These are phyloP conservation scores for Eupeodes luniger DNA, from an alignment of 2,888 invertebrate genomes.

Conservation along the genomic window DNA sequence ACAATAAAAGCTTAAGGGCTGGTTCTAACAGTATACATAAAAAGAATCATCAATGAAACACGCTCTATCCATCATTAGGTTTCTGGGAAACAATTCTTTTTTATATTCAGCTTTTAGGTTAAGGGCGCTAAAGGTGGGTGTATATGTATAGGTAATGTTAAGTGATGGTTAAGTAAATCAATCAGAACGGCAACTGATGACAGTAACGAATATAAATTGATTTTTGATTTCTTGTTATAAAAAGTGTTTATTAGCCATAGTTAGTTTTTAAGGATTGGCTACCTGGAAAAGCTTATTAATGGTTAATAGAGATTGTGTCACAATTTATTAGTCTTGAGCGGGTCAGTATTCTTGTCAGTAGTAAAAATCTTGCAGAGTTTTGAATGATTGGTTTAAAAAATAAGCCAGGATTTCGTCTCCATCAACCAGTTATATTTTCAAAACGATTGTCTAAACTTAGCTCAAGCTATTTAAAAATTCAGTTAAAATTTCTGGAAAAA, in stretches of 20 bases:
- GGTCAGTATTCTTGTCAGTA: too few species aligned
- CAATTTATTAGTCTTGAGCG: too few species aligned
- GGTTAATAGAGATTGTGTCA: too few species aligned
- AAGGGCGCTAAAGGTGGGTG: slow-evolving; percentile 16
- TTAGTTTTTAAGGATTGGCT: background rate
- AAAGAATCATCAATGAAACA: slow-evolving; percentile 52
- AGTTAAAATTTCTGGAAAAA: too few species aligned
- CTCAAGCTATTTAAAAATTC: too few species aligned
- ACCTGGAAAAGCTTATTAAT: background rate
- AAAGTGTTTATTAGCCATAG: background rate
- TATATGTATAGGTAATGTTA: slow-evolving; percentile 1
- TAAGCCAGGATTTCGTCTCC: too few species aligned
- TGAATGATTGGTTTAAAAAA: too few species aligned
- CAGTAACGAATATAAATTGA: slow-evolving; percentile 69
- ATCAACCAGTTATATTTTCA: too few species aligned
- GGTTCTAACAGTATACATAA: slow-evolving; percentile 23
- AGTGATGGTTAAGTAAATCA: slow-evolving; percentile 50
- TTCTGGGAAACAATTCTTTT: slow-evolving; percentile 23
- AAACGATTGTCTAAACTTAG: too few species aligned
- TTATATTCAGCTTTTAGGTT: background rate
- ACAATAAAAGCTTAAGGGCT: slow-evolving; percentile 75
- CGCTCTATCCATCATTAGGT: slow-evolving; percentile 36
- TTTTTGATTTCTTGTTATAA: slow-evolving; percentile 10
- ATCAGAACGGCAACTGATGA: slow-evolving; percentile 28
- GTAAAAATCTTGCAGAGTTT: too few species aligned